Base-by-base conservation (phyloP, 2,113 vertebrate species). In the Cheilinus undulatus region DNA sequence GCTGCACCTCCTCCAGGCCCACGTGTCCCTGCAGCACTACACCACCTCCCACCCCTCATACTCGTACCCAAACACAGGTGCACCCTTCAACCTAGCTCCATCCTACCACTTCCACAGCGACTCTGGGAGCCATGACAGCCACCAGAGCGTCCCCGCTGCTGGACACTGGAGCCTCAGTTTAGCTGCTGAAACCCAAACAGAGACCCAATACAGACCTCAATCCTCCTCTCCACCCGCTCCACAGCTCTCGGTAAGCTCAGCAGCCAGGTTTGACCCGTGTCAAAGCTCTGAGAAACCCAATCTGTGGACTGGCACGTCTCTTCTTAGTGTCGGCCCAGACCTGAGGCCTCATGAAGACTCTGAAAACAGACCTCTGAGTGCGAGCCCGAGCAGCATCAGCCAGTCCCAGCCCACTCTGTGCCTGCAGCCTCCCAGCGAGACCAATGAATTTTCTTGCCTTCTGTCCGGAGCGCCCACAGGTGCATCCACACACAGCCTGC, bases 1-100 rank as follows among this genome's bases (percentile, higher is more conserved):
- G 92, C 94, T 95, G 92, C 92, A 94, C 50, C 92, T 99, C 30
- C 93, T 98, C 22, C 95, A 94, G 84, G 79, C 89, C 71, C 94
- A 94, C 24, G 51, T 96, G 58, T 78, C 90, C 0, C 0, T 88
- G 23, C 90, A 87, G 43, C 92, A 93, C 45, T 89, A 87, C 77
- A 71, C 73, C 34, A 56, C 90, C 17, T 38, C 86, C 34, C 61
- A 82, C 1, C 7, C 84, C 34, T 87, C 92, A 27, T 80, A 80
- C 51, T 88, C 83, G 0, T 88, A 80, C 59, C 46, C 63, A 73
- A 79, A 15, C 75, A 43, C 51, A 0, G 57, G 73, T 50, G 30
- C 62, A 17, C 64, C 84, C 27, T 87, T 88, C 63, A 84, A 76
- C 22, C 7, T 69, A 9, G 61, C 84, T 8, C 74, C 89, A 48